Percentiles rank a stretch among this genome's conserved stretches.
Evolutionary conservation across 2,113 vertebrate species (phyloP).

Genomic region (Penelope pileata): DNA sequence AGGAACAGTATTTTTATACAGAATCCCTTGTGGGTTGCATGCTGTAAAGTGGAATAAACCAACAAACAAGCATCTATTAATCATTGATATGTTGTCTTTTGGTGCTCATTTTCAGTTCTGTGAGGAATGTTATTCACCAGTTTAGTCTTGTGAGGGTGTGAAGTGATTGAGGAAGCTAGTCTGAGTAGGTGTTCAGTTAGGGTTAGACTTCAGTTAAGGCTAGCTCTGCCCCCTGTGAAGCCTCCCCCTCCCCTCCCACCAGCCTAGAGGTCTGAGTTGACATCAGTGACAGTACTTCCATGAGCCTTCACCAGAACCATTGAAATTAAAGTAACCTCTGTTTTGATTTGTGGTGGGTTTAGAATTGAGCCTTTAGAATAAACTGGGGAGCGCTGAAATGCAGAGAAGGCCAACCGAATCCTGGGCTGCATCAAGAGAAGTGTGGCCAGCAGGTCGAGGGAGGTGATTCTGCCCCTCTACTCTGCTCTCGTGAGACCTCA

Average conservation of each 20-base stretch:
- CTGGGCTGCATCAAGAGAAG: no score
- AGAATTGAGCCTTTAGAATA: background rate
- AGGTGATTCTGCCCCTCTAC: no score
- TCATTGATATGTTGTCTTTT: background rate
- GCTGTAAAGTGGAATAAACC: background rate
- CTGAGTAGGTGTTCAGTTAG: background rate
- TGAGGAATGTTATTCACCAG: background rate
- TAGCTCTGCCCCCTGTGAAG: background rate
- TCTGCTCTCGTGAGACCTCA: no score
- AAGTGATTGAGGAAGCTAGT: background rate
- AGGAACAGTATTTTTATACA: background rate
- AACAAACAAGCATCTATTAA: background rate
- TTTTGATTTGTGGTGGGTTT: background rate
- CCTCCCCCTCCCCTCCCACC: background rate
- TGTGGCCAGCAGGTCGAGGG: no score
- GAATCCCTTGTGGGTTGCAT: background rate
- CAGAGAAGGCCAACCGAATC: no score
- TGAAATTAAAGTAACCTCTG: background rate
- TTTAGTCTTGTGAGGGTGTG: background rate
- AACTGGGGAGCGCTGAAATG: background rate
- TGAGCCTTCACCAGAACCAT: background rate
- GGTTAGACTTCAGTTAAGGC: background rate
- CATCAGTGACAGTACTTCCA: background rate
- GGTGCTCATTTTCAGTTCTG: background rate
- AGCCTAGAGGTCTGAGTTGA: background rate